A percentile compares a stretch with the other conserved stretches of the same genome.
Conservation (phyloP, 2,113 vertebrate species). For the Rousettus leschenaultii region DNA sequence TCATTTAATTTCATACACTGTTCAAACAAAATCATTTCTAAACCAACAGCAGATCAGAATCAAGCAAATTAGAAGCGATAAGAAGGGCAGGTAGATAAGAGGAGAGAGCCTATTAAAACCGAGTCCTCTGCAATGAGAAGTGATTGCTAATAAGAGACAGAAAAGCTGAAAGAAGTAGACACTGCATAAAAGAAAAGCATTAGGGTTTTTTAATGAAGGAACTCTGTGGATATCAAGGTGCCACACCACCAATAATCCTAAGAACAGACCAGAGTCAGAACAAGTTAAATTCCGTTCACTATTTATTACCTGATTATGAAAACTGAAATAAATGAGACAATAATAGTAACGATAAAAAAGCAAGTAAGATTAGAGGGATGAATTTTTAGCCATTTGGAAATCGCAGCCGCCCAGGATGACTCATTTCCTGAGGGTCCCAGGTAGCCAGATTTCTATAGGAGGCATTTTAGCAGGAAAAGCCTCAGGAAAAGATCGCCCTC, state of each 20-base stretch:
- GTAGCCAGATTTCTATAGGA: neutral
- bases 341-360: neutral
- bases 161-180: neutral
- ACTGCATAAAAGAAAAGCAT: neutral
- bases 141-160: neutral
- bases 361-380: neutral
- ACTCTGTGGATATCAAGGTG: neutral
- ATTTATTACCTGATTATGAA: neutral
- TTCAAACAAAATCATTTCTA: conserved; percentile 13
- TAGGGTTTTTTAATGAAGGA: neutral
- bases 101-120: neutral
- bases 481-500: neutral
- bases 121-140: neutral
- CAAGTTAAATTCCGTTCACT: neutral
- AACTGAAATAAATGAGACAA: neutral
- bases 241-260: neutral
- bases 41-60: neutral
- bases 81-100: neutral
- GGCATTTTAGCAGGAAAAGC: neutral
- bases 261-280: neutral
- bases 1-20: neutral
- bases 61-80: neutral
- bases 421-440: neutral
- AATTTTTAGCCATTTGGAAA: neutral
- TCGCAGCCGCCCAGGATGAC: neutral